Conservation (phyloP, 2,797 vertebrate genomes). For the Stomatorhinus walkeri region DNA sequence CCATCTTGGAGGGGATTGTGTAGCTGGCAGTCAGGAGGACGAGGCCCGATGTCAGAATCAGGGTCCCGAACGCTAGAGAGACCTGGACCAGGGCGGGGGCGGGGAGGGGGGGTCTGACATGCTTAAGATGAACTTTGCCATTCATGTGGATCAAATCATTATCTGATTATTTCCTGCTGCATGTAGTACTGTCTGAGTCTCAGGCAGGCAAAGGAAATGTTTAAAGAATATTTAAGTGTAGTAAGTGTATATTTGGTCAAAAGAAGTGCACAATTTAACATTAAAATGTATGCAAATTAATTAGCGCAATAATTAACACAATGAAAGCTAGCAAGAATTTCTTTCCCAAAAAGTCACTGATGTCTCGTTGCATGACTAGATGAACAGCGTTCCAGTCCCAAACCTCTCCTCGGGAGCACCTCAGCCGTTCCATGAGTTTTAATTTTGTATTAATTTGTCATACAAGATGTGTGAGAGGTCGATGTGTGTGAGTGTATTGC, state of each 20-base stretch:
- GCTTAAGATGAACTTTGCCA: background rate
- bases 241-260: background rate
- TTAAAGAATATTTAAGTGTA: background rate
- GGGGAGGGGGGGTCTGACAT: background rate
- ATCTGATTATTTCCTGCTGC: background rate
- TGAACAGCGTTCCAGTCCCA: background rate
- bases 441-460: background rate
- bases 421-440: background rate
- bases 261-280: background rate
- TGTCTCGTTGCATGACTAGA: background rate
- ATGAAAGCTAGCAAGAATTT: background rate
- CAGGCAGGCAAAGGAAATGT: background rate
- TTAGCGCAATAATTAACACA: background rate
- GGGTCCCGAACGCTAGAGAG: constrained; percentile 69
- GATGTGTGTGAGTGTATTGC: background rate
- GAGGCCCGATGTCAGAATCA: constrained; percentile 74
- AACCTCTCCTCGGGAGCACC: background rate
- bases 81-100: constrained; percentile 56
- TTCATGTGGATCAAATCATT: background rate
- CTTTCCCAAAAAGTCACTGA: background rate
- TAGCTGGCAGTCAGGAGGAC: constrained; percentile 72
- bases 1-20: constrained; percentile 75
- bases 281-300: background rate
- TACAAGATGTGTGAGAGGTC: background rate
- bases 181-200: background rate